These are phyloP conservation scores for Scomberomorus guttatus DNA, from an alignment of 2,797 vertebrate genomes.

Conservation along the genomic window DNA sequence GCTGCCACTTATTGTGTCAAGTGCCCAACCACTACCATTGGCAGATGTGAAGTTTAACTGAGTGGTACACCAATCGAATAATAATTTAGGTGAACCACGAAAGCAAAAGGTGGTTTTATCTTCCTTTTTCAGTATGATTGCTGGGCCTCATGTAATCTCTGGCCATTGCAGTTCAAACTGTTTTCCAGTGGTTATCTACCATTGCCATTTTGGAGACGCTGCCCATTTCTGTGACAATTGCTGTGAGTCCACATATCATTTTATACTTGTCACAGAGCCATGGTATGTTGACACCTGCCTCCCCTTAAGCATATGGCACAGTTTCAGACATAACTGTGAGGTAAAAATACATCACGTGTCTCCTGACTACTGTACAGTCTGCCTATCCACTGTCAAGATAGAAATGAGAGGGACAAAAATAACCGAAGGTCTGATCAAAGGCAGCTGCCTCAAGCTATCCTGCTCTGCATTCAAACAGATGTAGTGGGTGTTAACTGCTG, in stretches of 20 bases:
- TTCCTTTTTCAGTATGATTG: not conserved
- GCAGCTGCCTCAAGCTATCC: conserved; percentile 45
- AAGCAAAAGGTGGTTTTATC: not conserved
- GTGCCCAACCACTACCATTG: too few relatives aligned
- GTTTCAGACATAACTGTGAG: conserved; percentile 12
- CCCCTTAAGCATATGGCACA: conserved; percentile 20
- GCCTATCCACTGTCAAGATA: conserved; percentile 29
- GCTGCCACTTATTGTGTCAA: not conserved
- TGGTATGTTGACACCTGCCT: conserved; percentile 4
- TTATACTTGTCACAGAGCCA: not conserved
- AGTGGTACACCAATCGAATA: not conserved
- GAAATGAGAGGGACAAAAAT: conserved; percentile 47
- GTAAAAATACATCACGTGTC: conserved; percentile 40
- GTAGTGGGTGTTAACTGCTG: conserved; percentile 32
- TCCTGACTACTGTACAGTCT: conserved; percentile 39
- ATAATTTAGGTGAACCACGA: not conserved
- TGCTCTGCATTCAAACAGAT: conserved; percentile 36
- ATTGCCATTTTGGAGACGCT: too few relatives aligned
- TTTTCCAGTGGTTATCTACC: not conserved
- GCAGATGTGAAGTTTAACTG: not conserved
- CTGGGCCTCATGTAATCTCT: not conserved
- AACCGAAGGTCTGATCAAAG: conserved; percentile 57
- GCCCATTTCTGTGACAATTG: not conserved
- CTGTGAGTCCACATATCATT: not conserved
- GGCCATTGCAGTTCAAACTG: not conserved